Base-by-base conservation (phyloP, 2,888 invertebrate species). In the Calliopum simillimum region DNA sequence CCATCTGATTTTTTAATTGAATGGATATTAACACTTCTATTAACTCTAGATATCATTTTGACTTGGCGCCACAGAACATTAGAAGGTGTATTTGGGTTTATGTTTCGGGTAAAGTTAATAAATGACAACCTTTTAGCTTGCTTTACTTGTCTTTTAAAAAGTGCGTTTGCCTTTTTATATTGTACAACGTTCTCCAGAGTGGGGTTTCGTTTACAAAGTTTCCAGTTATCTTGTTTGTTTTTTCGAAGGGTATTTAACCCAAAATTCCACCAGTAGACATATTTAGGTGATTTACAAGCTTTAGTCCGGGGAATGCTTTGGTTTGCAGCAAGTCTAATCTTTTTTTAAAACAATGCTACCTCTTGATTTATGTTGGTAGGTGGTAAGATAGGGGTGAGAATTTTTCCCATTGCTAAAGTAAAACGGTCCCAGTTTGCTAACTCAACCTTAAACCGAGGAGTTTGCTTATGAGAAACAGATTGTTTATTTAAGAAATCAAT, bases 41-140 rank as follows among this genome's bases (percentile, higher is more conserved):
- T 67, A 19, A 62, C 47, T 0, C 71, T 67, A 41, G 63, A 58
- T 58, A 71, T 63, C 12, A 16, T 21, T 51, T 46, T 56, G 8
- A 71, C 55, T 14, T 64, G 64, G 16, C 47, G 16, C 71, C 71
- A 71, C 8, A 71, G 59, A 63, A 64, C 64, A 11, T 6, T 43
- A 16, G 53, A 23, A 33, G 61, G 59, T 2, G 71, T 64, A 6
- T 58, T 59, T 8, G 71, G 71, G 53, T 68, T 68, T 21, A 71
- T 71, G 13, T 51, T 16, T 16, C 59, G 59, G 19, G 65, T 70
- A 51, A 65, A 70, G 13, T 21, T 33, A 21, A 13, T 58, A 4
- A 70, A 16, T 13, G 61, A 65, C 25, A 13, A 4, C 3, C 12
- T 58, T 51, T 71, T 71, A 11, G 68, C 16, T 53, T 33, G 6